Conservation (phyloP, 2,113 vertebrate genomes). For the Microcebus ravelobensis region DNA sequence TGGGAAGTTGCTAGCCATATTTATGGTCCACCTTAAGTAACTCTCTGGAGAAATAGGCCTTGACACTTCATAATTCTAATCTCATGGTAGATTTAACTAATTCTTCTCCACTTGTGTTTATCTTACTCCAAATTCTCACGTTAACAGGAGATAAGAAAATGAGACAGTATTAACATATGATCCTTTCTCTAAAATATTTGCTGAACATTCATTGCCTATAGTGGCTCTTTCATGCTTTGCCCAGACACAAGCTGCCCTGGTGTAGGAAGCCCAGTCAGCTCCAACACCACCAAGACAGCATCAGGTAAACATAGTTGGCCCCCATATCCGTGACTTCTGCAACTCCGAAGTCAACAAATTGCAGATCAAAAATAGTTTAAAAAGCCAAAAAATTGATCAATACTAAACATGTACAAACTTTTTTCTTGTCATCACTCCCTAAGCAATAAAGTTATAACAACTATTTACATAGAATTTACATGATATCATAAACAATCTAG, state of each 20-base stretch:
- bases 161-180: background rate
- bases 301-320: background rate
- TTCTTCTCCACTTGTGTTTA: background rate
- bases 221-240: background rate
- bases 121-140: background rate
- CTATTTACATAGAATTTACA: background rate
- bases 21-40: background rate
- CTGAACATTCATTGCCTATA: background rate
- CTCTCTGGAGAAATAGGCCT: background rate
- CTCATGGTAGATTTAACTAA: background rate
- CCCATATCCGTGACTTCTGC: background rate
- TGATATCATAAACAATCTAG: background rate
- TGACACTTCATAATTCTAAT: background rate
- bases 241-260: background rate
- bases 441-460: background rate
- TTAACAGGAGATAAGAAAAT: background rate
- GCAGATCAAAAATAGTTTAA: too few relatives aligned
- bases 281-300: fast-evolving
- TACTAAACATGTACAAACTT: background rate
- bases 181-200: background rate
- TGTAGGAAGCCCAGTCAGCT: background rate
- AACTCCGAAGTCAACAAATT: background rate
- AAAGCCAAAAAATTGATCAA: background rate
- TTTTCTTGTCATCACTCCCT: background rate
- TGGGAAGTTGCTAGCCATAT: too few relatives aligned